These are phyloP conservation scores for Chaetoderma sp. DNA, from an alignment of 2,888 invertebrate species.

Conservation along the genomic window DNA sequence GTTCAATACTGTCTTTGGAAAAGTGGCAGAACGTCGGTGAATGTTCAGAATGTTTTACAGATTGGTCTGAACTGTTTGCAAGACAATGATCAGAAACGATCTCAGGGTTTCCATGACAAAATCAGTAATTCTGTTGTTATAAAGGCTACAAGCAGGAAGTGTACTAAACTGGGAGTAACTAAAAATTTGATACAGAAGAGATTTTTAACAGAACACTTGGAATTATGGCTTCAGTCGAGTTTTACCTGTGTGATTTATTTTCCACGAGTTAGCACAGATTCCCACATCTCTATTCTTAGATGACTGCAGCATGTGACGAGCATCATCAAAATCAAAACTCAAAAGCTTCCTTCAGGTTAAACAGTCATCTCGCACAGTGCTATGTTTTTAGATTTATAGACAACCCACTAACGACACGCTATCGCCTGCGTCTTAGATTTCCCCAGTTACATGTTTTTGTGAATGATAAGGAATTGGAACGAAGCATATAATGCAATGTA, in stretches of 20 bases:
- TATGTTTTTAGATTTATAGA: no score
- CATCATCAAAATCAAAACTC: constrained; percentile 29
- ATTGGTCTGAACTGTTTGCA: background rate
- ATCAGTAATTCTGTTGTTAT: no score
- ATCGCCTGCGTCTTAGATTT: no score
- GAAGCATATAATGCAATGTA: no score
- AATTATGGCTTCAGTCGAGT: constrained; percentile 4
- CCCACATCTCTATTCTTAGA: constrained; percentile 34
- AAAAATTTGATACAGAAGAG: constrained; percentile 15
- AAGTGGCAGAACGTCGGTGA: background rate
- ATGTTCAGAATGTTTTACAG: background rate
- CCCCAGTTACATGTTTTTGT: no score
- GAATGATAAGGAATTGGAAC: no score
- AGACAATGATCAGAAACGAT: no score
- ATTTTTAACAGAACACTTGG: constrained; percentile 26
- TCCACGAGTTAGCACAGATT: no score
- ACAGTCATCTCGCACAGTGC: background rate
- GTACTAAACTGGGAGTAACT: no score
- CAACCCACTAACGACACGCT: no score
- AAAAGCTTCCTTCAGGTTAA: constrained; percentile 21
- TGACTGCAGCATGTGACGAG: constrained; percentile 25
- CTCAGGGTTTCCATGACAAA: no score
- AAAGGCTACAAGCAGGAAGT: no score
- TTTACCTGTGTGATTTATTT: constrained; percentile 19
- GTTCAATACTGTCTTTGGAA: background rate